phyloP scores from a whole-genome alignment of 1,140 invertebrate genomes.

The Plectus sambesii region DNA sequence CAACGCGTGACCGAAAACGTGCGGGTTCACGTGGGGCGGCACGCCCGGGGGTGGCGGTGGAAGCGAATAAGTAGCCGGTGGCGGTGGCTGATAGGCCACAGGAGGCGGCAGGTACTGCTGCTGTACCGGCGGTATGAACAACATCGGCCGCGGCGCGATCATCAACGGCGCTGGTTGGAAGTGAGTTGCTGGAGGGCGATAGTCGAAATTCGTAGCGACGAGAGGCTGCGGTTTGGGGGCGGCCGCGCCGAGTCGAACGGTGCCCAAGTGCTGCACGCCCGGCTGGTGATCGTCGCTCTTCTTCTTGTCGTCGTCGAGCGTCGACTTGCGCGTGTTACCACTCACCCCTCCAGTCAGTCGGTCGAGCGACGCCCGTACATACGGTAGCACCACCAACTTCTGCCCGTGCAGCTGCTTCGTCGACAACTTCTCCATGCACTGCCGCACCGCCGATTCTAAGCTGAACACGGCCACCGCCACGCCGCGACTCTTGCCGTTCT shows the following conservation, averaged over 20 bases:
- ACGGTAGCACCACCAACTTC: slow-evolving; percentile 79
- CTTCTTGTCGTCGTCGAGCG: too few relatives aligned
- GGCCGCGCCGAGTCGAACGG: slow-evolving; percentile 33
- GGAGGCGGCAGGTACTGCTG: too few relatives aligned
- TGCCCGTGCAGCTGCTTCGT: slow-evolving; percentile 82
- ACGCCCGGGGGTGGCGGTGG: too few relatives aligned
- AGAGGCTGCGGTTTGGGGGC: slow-evolving; percentile 51
- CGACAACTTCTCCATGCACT: slow-evolving; percentile 77
- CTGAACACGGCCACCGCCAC: slow-evolving; percentile 78
- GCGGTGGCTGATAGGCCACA: too few relatives aligned
- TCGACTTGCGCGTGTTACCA: too few relatives aligned
- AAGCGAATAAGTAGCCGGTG: too few relatives aligned
- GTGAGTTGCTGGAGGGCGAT: too few relatives aligned
- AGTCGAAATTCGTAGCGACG: too few relatives aligned
- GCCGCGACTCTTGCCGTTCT: slow-evolving; percentile 97
- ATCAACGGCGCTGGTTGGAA: slow-evolving; percentile 82
- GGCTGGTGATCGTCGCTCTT: slow-evolving; percentile 27
- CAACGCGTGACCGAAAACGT: too few relatives aligned
- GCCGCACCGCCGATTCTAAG: slow-evolving; percentile 75
- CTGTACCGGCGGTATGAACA: slow-evolving; percentile 46
- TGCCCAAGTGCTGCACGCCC: slow-evolving; percentile 32
- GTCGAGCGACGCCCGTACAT: slow-evolving; percentile 82
- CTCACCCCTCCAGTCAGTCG: too few relatives aligned
- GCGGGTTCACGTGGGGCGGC: too few relatives aligned
- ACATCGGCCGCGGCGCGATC: slow-evolving; percentile 53